Conservation (phyloP, 2,797 vertebrate species). For the Cheirogaleus major region DNA sequence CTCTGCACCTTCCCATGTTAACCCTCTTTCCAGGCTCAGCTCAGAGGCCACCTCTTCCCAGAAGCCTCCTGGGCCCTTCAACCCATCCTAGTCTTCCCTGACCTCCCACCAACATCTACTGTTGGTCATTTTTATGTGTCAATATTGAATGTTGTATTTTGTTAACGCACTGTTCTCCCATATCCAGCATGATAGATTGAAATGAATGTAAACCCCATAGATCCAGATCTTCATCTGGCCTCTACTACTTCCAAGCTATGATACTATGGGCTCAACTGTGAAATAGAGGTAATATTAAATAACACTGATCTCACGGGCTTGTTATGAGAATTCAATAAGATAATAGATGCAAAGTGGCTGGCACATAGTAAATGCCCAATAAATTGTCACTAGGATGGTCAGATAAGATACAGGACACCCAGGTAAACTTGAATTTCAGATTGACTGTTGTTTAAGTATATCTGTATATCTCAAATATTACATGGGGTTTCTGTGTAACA, state of each 20-base stretch:
- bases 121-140: not conserved
- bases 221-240: not conserved
- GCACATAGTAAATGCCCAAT: not conserved
- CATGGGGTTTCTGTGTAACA: not conserved
- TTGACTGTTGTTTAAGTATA: not conserved
- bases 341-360: not conserved
- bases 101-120: not conserved
- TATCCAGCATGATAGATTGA: no score
- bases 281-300: not conserved
- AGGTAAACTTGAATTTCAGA: not conserved
- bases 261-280: not conserved
- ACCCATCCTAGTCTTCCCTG: not conserved
- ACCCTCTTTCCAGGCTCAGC: not conserved
- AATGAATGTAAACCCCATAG: not conserved
- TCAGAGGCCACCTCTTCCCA: not conserved
- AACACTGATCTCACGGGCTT: not conserved
- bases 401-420: not conserved
- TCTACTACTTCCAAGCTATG: not conserved
- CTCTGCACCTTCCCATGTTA: not conserved
- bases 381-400: not conserved
- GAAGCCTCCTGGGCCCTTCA: not conserved
- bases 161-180: not conserved
- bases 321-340: not conserved
- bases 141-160: not conserved
- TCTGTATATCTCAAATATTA: not conserved